Conservation (phyloP, 2,888 invertebrate genomes). For the Stramonita haemastoma region DNA sequence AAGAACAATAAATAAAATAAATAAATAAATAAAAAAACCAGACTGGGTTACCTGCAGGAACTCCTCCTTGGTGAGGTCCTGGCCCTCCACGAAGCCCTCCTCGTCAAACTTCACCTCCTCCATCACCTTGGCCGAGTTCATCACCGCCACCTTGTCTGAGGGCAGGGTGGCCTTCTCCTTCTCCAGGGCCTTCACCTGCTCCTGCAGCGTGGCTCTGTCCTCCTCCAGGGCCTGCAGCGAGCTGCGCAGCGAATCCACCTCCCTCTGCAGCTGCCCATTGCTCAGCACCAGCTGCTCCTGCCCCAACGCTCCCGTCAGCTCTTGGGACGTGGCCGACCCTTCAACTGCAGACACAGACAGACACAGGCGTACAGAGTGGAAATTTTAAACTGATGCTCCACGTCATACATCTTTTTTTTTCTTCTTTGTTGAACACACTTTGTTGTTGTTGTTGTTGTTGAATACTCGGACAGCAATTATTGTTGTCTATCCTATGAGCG, state of each 20-base stretch:
- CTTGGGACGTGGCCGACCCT: conserved; percentile 41
- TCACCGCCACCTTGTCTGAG: conserved; percentile 40
- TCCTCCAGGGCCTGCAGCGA: conserved; percentile 31
- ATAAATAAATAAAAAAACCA: background rate
- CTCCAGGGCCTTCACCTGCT: conserved; percentile 51
- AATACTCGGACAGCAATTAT: too few relatives aligned
- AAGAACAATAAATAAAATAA: too few relatives aligned
- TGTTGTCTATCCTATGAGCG: too few relatives aligned
- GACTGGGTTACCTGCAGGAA: conserved; percentile 42
- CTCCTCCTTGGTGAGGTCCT: conserved; percentile 51
- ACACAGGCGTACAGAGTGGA: too few relatives aligned
- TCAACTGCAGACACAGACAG: conserved; percentile 40
- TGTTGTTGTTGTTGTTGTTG: background rate
- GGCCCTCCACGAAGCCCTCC: conserved; percentile 52
- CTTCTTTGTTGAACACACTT: background rate
- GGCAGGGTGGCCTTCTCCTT: conserved; percentile 48
- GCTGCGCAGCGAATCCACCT: conserved; percentile 48
- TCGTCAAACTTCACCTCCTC: conserved; percentile 52
- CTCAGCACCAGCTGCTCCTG: conserved; percentile 56
- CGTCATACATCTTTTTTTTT: too few relatives aligned
- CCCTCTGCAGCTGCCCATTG: conserved; percentile 50
- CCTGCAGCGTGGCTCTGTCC: conserved; percentile 39
- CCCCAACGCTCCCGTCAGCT: conserved; percentile 49
- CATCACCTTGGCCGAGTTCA: conserved; percentile 44
- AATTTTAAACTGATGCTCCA: too few relatives aligned